Base-by-base conservation (phyloP, 64 coral and sea anemone genomes). In the Orbicella faveolata region DNA sequence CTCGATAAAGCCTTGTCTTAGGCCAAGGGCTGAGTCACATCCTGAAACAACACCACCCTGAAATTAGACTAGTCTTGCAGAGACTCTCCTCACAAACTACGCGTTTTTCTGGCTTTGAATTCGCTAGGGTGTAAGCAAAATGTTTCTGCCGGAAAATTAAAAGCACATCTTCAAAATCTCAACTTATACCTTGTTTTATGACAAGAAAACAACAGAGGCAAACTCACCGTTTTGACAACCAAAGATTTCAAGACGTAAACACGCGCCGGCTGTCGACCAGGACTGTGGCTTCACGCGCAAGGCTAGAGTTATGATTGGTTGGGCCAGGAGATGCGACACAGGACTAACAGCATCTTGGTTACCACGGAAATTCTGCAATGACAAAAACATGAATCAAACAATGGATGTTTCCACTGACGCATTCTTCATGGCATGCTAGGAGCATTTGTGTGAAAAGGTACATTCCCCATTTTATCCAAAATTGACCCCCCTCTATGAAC, bases 191-290 rank as follows among this genome's bases (percentile, higher is more conserved):
- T 9, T 13, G 11, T 76, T 41, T 37, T 13, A 44, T 18, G 30
- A 76, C 3, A 39, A 41, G 26, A 57, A 79, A 90, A 48, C 4
- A 48, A 48, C 44, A 48, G 44, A 48, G 44, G 44, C 44, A 48
- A 48, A 48, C 89, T 91, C 41, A 91, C 89, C 89, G 51, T 62
- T 70, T 52, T 74, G 52, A 63, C 90, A 92, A 16, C 90, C 90
- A 53, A 79, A 92, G 16, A 92, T 14, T 68, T 92, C 90, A 34
- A 92, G 52, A 20, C 83, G 90, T 76, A 92, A 51, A 63, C 90
- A 92, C 20, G 59, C 85, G 14, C 90, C 90, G 17, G 7, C 65
- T 34, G 75, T 3, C 21, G 90, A 77, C 52, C 90, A 84, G 65
- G 15, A n/a, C 76, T 67, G 90, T 65, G 83, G 75, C 34, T 63